Conservation (phyloP, 2,888 invertebrate species). For the Octonoba sinensis region DNA sequence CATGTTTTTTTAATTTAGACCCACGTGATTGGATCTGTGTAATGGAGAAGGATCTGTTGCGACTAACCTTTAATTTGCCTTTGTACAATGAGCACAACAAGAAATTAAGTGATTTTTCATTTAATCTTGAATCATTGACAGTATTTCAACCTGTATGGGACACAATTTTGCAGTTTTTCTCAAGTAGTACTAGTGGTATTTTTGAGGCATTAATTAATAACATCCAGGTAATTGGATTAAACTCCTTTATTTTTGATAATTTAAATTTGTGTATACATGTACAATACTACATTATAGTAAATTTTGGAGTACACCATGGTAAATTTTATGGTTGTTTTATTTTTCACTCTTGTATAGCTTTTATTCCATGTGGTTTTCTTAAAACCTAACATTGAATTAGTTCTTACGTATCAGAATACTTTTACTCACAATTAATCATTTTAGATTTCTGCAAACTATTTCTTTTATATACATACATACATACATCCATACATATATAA, state of each 20-base stretch:
- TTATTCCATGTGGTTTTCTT: too few relatives aligned
- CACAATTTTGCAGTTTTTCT: conserved; percentile 41
- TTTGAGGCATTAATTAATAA: conserved; percentile 33
- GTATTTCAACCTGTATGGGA: conserved; percentile 27
- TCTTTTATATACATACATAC: too few relatives aligned
- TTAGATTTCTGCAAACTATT: too few relatives aligned
- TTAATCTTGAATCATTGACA: neutral
- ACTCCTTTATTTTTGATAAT: neutral
- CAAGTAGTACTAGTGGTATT: conserved; percentile 35
- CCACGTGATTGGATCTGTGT: conserved; percentile 34
- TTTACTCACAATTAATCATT: too few relatives aligned
- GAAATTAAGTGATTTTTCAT: neutral
- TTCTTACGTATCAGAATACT: too few relatives aligned
- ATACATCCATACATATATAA: too few relatives aligned
- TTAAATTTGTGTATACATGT: too few relatives aligned
- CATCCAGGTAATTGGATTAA: conserved; percentile 25
- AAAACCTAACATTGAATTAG: too few relatives aligned
- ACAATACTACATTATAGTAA: too few relatives aligned
- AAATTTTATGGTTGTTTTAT: too few relatives aligned
- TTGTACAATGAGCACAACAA: neutral
- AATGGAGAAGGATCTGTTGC: conserved; percentile 30
- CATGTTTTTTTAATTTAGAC: conserved; percentile 21
- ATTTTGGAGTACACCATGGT: too few relatives aligned
- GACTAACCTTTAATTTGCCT: conserved; percentile 25
- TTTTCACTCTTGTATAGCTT: too few relatives aligned